These are phyloP conservation scores for Pomacea canaliculata DNA, from an alignment of 2,888 invertebrate genomes.

Conservation along the genomic window DNA sequence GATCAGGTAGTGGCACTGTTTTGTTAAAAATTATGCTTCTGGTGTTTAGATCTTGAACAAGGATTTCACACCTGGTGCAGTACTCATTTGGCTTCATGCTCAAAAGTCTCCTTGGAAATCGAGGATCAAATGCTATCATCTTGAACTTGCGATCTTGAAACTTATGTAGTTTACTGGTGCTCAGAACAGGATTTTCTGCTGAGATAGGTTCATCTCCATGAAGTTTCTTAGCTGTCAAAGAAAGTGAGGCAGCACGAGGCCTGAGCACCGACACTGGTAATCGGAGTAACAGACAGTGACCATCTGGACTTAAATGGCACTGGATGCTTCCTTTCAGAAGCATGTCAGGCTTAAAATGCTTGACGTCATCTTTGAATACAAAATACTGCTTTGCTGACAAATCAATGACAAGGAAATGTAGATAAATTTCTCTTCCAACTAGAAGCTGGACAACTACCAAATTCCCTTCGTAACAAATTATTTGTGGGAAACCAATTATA, in stretches of 20 bases:
- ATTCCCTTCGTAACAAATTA: slow-evolving; percentile 13
- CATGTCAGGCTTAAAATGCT: slow-evolving; percentile 32
- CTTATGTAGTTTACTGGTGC: slow-evolving; percentile 10
- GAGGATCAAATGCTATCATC: slow-evolving; percentile 32
- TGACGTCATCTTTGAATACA: slow-evolving; percentile 31
- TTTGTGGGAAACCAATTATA: neutral
- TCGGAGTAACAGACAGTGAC: slow-evolving; percentile 29
- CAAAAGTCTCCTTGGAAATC: slow-evolving; percentile 16
- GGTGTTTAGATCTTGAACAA: slow-evolving; percentile 10
- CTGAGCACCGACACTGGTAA: slow-evolving; percentile 30
- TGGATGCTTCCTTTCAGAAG: slow-evolving; percentile 24
- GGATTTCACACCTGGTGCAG: slow-evolving; percentile 27
- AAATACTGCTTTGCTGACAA: neutral
- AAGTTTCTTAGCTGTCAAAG: slow-evolving; percentile 23
- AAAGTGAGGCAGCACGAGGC: slow-evolving; percentile 28
- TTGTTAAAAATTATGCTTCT: slow-evolving; percentile 11
- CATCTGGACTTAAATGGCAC: slow-evolving; percentile 34
- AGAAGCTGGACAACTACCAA: slow-evolving; percentile 21
- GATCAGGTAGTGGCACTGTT: slow-evolving; percentile 1
- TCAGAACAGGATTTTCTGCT: slow-evolving; percentile 16
- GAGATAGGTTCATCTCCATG: slow-evolving; percentile 15
- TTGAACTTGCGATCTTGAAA: slow-evolving; percentile 34
- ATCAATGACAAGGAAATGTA: slow-evolving; percentile 34
- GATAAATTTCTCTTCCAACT: slow-evolving; percentile 15
- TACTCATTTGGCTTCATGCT: slow-evolving; percentile 30